phyloP scores from a whole-genome alignment of 2,888 invertebrate species.

The Halictus ligatus region DNA sequence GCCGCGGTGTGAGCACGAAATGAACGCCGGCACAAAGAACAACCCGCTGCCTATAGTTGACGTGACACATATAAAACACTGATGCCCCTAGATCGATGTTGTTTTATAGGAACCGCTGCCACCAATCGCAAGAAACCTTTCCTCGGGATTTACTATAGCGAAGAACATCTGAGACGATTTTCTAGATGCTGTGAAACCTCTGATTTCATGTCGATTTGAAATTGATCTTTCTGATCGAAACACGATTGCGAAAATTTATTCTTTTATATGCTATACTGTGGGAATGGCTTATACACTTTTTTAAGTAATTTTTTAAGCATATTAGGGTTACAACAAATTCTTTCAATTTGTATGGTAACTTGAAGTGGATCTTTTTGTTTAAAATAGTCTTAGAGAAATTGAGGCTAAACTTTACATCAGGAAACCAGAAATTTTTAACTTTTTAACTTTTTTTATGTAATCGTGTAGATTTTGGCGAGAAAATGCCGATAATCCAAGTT shows the following conservation, averaged over 20 bases:
- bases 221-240: background rate
- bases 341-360: too few relatives aligned
- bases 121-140: background rate
- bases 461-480: too few relatives aligned
- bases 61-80: background rate
- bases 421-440: too few relatives aligned
- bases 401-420: too few relatives aligned
- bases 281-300: background rate
- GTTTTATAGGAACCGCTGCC: background rate
- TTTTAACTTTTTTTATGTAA: too few relatives aligned
- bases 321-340: too few relatives aligned
- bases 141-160: background rate
- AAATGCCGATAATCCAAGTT: too few relatives aligned
- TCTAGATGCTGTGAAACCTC: background rate
- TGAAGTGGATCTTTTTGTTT: too few relatives aligned
- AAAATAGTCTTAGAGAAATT: too few relatives aligned
- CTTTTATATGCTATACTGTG: background rate
- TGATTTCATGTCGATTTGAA: background rate
- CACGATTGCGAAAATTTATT: background rate
- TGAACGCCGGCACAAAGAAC: background rate
- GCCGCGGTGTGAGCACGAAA: constrained; percentile 8
- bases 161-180: background rate
- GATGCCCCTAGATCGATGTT: background rate
- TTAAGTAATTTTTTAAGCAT: background rate
- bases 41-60: background rate